phyloP scores from a whole-genome alignment of 2,797 vertebrate species.

The Falco naumanni region DNA sequence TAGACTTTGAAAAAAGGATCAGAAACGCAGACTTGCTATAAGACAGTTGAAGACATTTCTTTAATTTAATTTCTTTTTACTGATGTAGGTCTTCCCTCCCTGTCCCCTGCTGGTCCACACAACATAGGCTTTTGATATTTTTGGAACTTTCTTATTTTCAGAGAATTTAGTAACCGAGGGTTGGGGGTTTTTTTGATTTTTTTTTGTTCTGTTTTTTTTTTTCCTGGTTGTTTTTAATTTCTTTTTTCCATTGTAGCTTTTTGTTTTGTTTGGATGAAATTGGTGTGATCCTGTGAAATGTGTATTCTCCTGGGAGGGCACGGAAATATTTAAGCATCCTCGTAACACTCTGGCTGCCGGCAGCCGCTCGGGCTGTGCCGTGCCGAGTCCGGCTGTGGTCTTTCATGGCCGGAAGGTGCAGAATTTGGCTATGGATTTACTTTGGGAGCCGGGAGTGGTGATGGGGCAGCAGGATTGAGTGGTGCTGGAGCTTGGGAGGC shows the following conservation, averaged over 20 bases:
- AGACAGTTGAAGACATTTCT: background rate
- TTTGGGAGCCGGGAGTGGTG: background rate
- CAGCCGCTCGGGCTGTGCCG: rapidly evolving
- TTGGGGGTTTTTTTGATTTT: background rate
- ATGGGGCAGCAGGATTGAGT: background rate
- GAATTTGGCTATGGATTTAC: background rate
- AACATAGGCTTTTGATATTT: background rate
- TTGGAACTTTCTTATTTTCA: background rate
- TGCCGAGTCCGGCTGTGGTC: background rate
- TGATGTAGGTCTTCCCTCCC: background rate
- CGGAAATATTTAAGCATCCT: background rate
- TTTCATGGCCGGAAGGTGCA: background rate
- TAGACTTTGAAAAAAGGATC: background rate
- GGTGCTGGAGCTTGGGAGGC: background rate
- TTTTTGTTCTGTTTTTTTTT: background rate
- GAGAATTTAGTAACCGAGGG: background rate
- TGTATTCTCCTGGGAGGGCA: background rate
- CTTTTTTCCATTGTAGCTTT: background rate
- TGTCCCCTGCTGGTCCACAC: background rate
- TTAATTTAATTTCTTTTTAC: background rate
- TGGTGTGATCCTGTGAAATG: background rate
- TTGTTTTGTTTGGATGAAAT: background rate
- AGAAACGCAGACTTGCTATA: background rate
- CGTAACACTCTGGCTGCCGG: rapidly evolving
- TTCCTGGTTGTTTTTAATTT: background rate